phyloP scores from a whole-genome alignment of 2,113 vertebrate genomes.

The Eptatretus burgeri region DNA sequence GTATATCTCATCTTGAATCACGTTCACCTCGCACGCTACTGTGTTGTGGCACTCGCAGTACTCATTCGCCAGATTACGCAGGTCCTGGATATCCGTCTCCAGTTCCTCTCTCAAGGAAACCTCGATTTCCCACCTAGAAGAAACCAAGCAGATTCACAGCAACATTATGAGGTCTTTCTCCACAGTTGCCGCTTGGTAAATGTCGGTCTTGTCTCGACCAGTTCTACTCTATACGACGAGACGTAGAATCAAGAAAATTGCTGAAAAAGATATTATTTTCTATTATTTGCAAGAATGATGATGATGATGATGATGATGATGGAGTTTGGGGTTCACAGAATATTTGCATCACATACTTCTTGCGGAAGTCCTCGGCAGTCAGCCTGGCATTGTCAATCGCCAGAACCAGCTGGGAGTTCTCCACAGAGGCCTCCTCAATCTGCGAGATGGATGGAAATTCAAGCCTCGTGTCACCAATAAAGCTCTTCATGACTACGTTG shows the following conservation, averaged over 20 bases:
- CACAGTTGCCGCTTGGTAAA: no score
- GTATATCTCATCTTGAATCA: neutral
- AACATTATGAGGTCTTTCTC: no score
- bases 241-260: no score
- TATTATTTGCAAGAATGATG: no score
- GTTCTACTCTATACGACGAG: no score
- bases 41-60: conserved; percentile 3
- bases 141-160: no score
- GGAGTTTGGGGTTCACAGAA: no score
- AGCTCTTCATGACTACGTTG: neutral
- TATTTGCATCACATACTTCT: no score
- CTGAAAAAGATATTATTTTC: no score
- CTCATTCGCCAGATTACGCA: neutral
- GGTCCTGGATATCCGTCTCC: neutral
- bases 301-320: no score
- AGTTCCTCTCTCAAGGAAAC: neutral
- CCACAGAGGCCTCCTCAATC: conserved; percentile 18
- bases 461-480: neutral
- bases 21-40: neutral
- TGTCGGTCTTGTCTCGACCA: no score
- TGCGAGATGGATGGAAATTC: conserved; percentile 11
- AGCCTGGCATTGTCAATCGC: conserved; percentile 18
- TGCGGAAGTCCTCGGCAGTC: conserved; percentile 13
- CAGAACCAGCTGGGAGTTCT: conserved; percentile 20
- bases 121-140: conserved; percentile 1